Evolutionary conservation across 1,140 invertebrate genomes (phyloP), one percentile per base, ranked within the genome.

Genomic region (Drosophila ficusphila): DNA sequence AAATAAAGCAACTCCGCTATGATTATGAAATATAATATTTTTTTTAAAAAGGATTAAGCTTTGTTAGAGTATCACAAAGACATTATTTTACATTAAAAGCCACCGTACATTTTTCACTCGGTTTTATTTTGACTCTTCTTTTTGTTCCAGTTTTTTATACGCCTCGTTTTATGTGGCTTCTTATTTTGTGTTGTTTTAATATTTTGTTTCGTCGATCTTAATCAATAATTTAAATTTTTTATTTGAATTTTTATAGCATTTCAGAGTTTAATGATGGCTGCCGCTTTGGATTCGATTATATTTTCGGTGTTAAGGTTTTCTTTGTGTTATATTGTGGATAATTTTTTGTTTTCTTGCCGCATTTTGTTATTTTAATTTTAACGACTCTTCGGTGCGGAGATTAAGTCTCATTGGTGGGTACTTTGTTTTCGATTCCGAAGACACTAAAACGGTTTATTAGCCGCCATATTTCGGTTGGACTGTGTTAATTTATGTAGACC

Each of bases 191-290:
- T 52, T 77, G 42, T 70, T 83, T 79, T 79, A 71, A 75, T 86
- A 81, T 81, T 86, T 85, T 71, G 70, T 85, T 79, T 51, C 79
- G 70, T 61, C 69, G 77, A 88, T 86, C 82, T 86, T 88, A 77
- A 86, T 86, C 81, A 88, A 86, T 86, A 88, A 86, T 86, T 88
- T 88, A 88, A 81, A 88, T 86, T 88, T 83, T 65, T 74, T 86
- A 88, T 86, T 81, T 88, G 72, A 76, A 85, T 85, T 86, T 85
- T 86, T 81, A 86, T 81, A 36, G 81, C 71, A 65, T 79, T 67
- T 76, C 61, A 51, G 62, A 58, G 57, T 76, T 85, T 74, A 73
- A 86, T 69, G 65, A 62, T 57, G 51, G 56, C 62, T 72, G 71
- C 61, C 58, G 76, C 53, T 60, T 51, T 62, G 33, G 49, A 16